These are phyloP conservation scores for Apogon hyalosoma DNA, from an alignment of 2,797 vertebrate species.

Conservation along the genomic window DNA sequence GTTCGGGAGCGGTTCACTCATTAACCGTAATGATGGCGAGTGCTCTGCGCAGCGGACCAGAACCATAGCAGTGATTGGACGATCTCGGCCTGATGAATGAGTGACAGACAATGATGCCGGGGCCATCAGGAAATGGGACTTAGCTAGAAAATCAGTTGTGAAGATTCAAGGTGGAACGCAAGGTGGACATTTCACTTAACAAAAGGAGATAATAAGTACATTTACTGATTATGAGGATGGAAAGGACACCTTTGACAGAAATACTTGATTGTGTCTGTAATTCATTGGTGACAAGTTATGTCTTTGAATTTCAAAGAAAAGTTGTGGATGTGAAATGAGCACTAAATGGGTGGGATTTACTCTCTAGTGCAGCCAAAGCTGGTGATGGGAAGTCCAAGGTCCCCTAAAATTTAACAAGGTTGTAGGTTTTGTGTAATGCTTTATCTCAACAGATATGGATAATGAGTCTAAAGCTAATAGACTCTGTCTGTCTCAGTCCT, in stretches of 20 bases:
- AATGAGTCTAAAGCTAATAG: conserved; percentile 53
- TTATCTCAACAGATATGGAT: conserved; percentile 57
- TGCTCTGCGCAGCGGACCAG: conserved; percentile 50
- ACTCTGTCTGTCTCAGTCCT: conserved; percentile 45
- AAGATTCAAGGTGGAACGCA: conserved; percentile 51
- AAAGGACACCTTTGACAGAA: conserved; percentile 27
- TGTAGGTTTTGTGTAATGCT: conserved; percentile 48
- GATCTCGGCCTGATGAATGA: conserved; percentile 58
- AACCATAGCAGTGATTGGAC: conserved; percentile 63
- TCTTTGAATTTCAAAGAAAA: conserved; percentile 21
- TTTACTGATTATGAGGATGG: conserved; percentile 2
- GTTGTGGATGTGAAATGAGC: conserved; percentile 1
- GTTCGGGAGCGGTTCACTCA: conserved; percentile 59
- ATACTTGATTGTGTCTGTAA: not conserved
- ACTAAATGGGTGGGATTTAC: conserved; percentile 17
- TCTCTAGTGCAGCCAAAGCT: conserved; percentile 18
- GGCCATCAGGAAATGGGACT: conserved; percentile 43
- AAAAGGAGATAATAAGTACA: conserved; percentile 11
- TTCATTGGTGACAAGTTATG: not conserved
- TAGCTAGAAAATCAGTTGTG: conserved; percentile 23
- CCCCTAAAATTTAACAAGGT: conserved; percentile 43
- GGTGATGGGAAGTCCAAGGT: conserved; percentile 29
- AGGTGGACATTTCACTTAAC: conserved; percentile 51
- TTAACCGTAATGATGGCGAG: conserved; percentile 71
- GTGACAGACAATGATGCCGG: conserved; percentile 51